phyloP scores from a whole-genome alignment of 2,113 vertebrate genomes.

The Syngnathus typhle region DNA sequence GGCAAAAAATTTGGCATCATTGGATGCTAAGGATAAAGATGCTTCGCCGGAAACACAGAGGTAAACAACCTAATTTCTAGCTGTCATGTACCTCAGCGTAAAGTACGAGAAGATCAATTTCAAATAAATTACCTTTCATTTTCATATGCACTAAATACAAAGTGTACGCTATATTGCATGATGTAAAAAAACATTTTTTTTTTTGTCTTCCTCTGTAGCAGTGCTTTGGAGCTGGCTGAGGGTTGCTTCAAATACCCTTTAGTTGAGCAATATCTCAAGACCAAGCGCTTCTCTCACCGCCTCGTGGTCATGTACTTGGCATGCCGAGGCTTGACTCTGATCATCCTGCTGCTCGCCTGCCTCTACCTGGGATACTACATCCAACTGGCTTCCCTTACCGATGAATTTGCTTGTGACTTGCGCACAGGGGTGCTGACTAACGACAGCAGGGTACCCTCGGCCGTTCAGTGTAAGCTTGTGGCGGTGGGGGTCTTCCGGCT shows the following conservation, averaged over 20 bases:
- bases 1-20: slow-evolving; percentile 72
- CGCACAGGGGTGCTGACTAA: slow-evolving; percentile 83
- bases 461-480: slow-evolving; percentile 88
- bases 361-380: slow-evolving; percentile 88
- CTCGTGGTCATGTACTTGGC: slow-evolving; percentile 81
- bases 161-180: not conserved
- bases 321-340: slow-evolving; percentile 78
- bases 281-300: slow-evolving; percentile 73
- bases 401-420: slow-evolving; percentile 87
- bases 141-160: not conserved
- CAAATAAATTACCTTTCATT: not conserved
- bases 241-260: slow-evolving; percentile 88
- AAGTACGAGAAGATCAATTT: too few relatives aligned
- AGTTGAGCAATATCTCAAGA: slow-evolving; percentile 92
- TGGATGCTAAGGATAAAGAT: slow-evolving; percentile 67
- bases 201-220: slow-evolving; percentile 43
- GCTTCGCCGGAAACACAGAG: slow-evolving; percentile 46
- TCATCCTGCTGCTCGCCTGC: slow-evolving; percentile 75
- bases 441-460: slow-evolving; percentile 71
- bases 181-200: not conserved
- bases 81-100: too few relatives aligned
- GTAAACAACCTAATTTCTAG: slow-evolving; percentile 34
- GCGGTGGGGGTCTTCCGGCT: slow-evolving; percentile 87
- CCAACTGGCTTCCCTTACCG: slow-evolving; percentile 78
- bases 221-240: slow-evolving; percentile 81